Percentiles rank a stretch among this genome's conserved stretches.
phyloP scores from a whole-genome alignment of 2,888 invertebrate genomes.

The Dysmachus trigonus region DNA sequence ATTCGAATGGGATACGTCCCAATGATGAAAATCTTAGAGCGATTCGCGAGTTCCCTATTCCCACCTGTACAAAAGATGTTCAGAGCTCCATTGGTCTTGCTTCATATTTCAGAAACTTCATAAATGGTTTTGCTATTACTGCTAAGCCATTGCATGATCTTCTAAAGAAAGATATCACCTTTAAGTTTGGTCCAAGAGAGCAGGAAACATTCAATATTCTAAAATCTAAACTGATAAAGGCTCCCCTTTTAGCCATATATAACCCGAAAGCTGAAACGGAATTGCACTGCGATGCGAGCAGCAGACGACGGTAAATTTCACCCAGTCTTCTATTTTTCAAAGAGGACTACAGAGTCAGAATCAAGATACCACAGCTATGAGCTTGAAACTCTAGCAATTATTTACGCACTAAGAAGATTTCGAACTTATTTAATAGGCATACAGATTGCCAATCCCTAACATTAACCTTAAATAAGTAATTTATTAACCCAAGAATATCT shows the following conservation, averaged over 20 bases:
- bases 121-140: neutral
- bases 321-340: too few species aligned
- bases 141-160: neutral
- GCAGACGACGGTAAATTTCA: neutral
- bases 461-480: too few species aligned
- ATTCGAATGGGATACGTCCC: slow-evolving; percentile 53
- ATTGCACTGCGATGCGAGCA: slow-evolving; percentile 30
- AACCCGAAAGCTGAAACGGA: neutral
- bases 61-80: slow-evolving; percentile 52
- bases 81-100: slow-evolving; percentile 55
- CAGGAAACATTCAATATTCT: neutral
- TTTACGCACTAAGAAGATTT: neutral
- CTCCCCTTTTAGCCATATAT: neutral
- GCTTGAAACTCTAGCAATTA: too few species aligned
- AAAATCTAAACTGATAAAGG: neutral
- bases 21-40: slow-evolving; percentile 53
- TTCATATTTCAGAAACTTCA: neutral
- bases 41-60: slow-evolving; percentile 50
- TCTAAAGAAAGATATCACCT: neutral
- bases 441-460: too few species aligned
- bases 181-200: neutral
- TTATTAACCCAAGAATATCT: too few species aligned
- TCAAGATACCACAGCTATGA: too few species aligned
- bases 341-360: too few species aligned
- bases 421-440: too few species aligned